A percentile compares a stretch with the other conserved stretches of the same genome.
These are phyloP conservation scores for Oncorhynchus gorbuscha DNA, from an alignment of 2,113 vertebrate species.

Conservation along the genomic window DNA sequence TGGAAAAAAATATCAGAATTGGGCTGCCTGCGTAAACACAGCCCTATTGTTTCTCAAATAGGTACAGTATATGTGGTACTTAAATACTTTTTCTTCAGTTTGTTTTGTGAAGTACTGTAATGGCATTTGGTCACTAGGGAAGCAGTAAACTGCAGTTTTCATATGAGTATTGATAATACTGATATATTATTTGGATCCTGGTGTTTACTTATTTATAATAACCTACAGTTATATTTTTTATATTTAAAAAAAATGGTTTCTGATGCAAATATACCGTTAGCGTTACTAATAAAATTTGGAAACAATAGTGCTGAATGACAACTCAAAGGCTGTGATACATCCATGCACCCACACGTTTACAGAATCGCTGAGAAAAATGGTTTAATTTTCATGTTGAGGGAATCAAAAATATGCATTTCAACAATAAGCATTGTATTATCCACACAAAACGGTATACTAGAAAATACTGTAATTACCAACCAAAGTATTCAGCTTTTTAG, in stretches of 20 bases:
- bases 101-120: too few relatives aligned
- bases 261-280: too few relatives aligned
- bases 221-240: background rate
- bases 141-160: too few relatives aligned
- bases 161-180: too few relatives aligned
- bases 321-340: background rate
- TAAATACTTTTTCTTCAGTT: too few relatives aligned
- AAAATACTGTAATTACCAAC: background rate
- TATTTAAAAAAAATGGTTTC: background rate
- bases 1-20: too few relatives aligned
- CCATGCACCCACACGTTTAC: background rate
- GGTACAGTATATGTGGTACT: too few relatives aligned
- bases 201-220: background rate
- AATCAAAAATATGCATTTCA: conserved; percentile 52
- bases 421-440: background rate
- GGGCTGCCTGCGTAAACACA: too few relatives aligned
- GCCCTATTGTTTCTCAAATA: too few relatives aligned
- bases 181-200: background rate
- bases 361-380: conserved; percentile 38
- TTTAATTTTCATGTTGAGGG: conserved; percentile 28
- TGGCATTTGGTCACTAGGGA: too few relatives aligned
- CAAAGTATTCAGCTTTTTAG: background rate
- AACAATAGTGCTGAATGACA: background rate
- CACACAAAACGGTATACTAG: conserved; percentile 1
- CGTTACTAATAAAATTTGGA: conserved; percentile 23